phyloP scores from a whole-genome alignment of 2,888 invertebrate species.

The Adela reaumurella region DNA sequence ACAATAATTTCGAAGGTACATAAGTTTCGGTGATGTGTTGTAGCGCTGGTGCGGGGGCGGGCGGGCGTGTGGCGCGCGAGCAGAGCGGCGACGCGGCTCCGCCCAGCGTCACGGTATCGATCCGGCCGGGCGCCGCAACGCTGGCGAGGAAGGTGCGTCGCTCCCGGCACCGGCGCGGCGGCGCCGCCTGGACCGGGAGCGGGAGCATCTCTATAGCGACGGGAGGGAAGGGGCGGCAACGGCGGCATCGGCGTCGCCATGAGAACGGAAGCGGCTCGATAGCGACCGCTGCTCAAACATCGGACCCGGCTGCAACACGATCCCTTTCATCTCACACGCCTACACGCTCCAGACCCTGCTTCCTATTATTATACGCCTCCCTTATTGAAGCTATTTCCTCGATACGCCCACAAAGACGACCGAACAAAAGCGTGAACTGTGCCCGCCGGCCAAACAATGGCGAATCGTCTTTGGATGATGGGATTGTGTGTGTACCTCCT shows the following conservation, averaged over 20 bases:
- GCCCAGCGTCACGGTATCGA: neutral
- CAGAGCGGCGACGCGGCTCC: neutral
- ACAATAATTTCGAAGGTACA: no score
- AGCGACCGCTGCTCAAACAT: slow-evolving; percentile 15
- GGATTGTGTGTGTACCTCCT: no score
- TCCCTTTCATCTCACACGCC: neutral
- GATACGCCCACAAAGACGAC: no score
- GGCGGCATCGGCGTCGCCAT: slow-evolving; percentile 16
- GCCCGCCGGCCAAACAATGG: no score
- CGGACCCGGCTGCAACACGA: slow-evolving; percentile 10
- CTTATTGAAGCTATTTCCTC: no score
- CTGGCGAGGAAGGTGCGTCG: neutral
- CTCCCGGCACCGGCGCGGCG: slow-evolving; percentile 1
- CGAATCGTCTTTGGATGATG: no score
- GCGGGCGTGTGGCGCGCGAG: slow-evolving; percentile 12
- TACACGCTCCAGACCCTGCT: no score
- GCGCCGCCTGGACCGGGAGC: neutral
- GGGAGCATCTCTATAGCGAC: neutral
- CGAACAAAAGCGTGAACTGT: no score
- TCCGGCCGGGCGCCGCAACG: neutral
- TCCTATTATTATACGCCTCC: no score
- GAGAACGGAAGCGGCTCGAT: slow-evolving; percentile 8
- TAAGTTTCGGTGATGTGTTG: neutral
- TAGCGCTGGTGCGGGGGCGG: slow-evolving; percentile 22
- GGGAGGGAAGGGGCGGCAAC: slow-evolving; percentile 20